These are phyloP conservation scores for Percopsis transmontana DNA, from an alignment of 2,113 vertebrate genomes.

Conservation along the genomic window DNA sequence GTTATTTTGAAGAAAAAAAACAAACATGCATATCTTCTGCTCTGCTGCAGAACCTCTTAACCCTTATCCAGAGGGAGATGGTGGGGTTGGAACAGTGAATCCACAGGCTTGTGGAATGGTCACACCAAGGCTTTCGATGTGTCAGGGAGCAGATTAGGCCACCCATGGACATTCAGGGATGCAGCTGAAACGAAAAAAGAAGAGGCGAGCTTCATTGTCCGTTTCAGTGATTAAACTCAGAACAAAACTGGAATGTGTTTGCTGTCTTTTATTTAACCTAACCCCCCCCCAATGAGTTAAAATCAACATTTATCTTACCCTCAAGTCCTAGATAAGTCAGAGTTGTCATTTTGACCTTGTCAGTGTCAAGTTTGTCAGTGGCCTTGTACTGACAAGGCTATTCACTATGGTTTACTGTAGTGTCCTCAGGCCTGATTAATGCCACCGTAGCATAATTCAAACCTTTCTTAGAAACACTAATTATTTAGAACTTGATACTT, in stretches of 20 bases:
- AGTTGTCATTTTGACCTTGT: neutral
- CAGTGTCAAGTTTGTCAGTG: no score
- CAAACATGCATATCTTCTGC: constrained; percentile 63
- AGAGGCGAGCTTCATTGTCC: constrained; percentile 66
- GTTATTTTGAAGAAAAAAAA: constrained; percentile 21
- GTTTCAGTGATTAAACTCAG: constrained; percentile 79
- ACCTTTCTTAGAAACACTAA: no score
- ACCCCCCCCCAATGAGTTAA: neutral
- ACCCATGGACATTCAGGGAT: constrained; percentile 74
- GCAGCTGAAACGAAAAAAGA: constrained; percentile 67
- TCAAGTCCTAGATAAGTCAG: neutral
- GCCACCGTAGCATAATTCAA: no score
- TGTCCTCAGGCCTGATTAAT: no score
- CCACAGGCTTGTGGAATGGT: constrained; percentile 51
- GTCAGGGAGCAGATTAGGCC: constrained; percentile 54
- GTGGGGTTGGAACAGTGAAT: constrained; percentile 34
- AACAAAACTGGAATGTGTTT: constrained; percentile 66
- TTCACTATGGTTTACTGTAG: no score
- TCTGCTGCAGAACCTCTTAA: constrained; percentile 52
- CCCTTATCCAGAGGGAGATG: constrained; percentile 37
- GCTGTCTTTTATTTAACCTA: constrained; percentile 32
- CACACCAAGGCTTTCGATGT: constrained; percentile 47
- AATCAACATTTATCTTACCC: neutral
- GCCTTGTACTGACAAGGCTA: no score
- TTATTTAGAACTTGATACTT: no score